Conservation (phyloP, 1,140 invertebrate species). For the Vanessa atalanta region DNA sequence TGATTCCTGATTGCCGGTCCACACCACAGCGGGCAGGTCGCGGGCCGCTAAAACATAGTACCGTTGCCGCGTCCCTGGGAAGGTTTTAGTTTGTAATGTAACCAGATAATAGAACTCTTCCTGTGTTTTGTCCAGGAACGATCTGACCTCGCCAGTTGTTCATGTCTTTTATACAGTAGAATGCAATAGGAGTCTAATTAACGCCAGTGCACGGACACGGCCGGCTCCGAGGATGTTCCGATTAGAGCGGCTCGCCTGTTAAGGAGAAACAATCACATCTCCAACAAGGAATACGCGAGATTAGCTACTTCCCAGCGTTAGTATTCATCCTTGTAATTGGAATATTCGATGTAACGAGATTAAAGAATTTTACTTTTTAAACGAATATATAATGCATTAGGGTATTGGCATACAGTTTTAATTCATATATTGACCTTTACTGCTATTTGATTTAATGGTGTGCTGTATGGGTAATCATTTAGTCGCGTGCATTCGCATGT, state of each 20-base stretch:
- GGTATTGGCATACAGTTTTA: neutral
- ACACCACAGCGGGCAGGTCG: constrained; percentile 53
- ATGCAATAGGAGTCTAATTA: constrained; percentile 54
- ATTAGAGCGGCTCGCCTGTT: constrained; percentile 62
- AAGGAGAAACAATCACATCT: constrained; percentile 73
- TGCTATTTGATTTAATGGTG: neutral
- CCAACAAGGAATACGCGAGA: constrained; percentile 57
- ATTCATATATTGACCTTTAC: neutral
- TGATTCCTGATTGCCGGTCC: constrained; percentile 74
- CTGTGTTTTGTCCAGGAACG: constrained; percentile 49
- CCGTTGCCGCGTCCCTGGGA: constrained; percentile 46
- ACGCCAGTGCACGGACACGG: constrained; percentile 43
- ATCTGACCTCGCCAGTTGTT: constrained; percentile 54
- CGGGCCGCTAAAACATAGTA: constrained; percentile 52
- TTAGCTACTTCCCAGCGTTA: constrained; percentile 50
- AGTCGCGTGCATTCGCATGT: constrained; percentile 24
- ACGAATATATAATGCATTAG: neutral
- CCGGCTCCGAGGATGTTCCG: constrained; percentile 60
- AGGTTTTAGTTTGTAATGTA: constrained; percentile 40
- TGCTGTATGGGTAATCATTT: constrained; percentile 3
- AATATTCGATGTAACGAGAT: constrained; percentile 28
- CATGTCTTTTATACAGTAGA: constrained; percentile 58
- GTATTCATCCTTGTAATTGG: constrained; percentile 29
- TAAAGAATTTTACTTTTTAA: neutral
- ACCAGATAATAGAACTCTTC: constrained; percentile 53